Base-by-base conservation (phyloP, 2,888 invertebrate species). In the Ennomos erosarius region DNA sequence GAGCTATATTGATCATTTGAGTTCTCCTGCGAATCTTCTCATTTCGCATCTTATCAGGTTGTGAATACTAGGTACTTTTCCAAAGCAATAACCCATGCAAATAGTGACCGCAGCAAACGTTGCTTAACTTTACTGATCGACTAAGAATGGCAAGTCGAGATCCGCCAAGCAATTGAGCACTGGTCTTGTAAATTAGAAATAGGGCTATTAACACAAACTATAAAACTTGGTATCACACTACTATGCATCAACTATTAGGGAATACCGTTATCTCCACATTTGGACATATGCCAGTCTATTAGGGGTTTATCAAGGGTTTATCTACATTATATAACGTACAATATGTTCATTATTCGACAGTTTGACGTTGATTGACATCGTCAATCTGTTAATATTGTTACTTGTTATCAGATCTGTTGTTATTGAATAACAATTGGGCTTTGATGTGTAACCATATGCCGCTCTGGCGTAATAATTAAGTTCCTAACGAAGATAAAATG, bases 261-360 rank as follows among this genome's bases (percentile, higher is more conserved):
- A 55, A 52, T 39, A 48, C 35, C 36, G 59, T 48, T 63, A 67
- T 64, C 59, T 60, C 33, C 55, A 53, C 52, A 54, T 58, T 71
- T 75, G 75, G 75, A 73, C 70, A 70, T 57, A 66, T 62, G 75
- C 76, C 78, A 78, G 70, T 64, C 64, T 65, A 47, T 49, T 55
- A 26, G 57, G 56, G 62, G 54, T 44, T 50, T 60, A 63, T 61
- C 62, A 26, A 26, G 57, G 62, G 54, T 44, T 50, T 60, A 63
- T 61, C 62, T 67, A 51, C 59, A 52, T 53, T 57, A 60, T 60
- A 68, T 67, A 56, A 67, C 63, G 65, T 56, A 53, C 49, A 61
- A 46, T 56, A 50, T 52, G 55, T 42, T 49, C 55, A 49, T 48
- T 50, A 53, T 61, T 46, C 40, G 49, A 56, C 53, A 39, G 48